Evolutionary conservation across 2,113 vertebrate genomes (phyloP).

Genomic region (Gasterosteus nipponicus): DNA sequence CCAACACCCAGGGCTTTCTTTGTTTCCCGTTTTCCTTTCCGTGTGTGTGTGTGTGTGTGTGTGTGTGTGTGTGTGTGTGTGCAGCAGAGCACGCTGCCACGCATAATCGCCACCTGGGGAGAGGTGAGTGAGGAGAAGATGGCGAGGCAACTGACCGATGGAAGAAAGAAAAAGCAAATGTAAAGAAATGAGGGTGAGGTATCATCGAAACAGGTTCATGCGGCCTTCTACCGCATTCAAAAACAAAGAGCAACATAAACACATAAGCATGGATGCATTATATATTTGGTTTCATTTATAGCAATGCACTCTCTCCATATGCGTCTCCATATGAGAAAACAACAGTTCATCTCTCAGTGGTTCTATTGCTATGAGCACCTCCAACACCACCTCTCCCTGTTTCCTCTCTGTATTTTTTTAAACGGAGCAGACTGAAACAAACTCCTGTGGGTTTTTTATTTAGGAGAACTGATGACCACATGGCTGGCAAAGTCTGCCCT

Average conservation of each 20-base stretch:
- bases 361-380: constrained; percentile 9
- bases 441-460: constrained; percentile 69
- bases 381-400: constrained; percentile 25
- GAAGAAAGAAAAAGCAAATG: not conserved
- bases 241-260: not conserved
- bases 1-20: not conserved
- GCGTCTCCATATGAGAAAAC: constrained; percentile 12
- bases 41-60: too few species aligned
- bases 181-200: not conserved
- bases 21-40: not conserved
- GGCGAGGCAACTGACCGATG: constrained; percentile 8
- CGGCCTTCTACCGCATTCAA: not conserved
- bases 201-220: not conserved
- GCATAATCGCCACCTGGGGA: constrained; percentile 34
- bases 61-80: constrained; percentile 13
- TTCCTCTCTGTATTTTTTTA: constrained; percentile 61
- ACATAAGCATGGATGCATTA: not conserved
- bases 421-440: constrained; percentile 47
- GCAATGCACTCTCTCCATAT: not conserved
- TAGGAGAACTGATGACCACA: constrained; percentile 50
- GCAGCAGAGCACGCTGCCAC: constrained; percentile 41
- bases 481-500: constrained; percentile 43
- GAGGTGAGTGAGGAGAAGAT: constrained; percentile 9
- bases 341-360: constrained; percentile 11
- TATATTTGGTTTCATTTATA: not conserved